Base-by-base conservation (phyloP, 2,888 invertebrate genomes). In the Hydriomena furcata region DNA sequence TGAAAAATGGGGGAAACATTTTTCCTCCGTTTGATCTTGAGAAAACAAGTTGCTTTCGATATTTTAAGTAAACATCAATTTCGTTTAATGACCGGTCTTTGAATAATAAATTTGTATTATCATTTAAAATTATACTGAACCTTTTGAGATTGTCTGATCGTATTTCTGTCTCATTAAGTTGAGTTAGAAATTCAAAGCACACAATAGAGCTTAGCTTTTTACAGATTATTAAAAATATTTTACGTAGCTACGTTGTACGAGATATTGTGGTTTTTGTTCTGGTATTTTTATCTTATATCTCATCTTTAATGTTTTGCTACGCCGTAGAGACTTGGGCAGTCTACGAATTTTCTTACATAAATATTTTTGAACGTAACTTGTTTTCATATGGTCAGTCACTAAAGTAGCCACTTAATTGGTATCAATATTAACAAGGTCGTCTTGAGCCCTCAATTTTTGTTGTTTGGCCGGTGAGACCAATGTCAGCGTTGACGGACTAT, bases 1-100 rank as follows among this genome's bases (percentile, higher is more conserved):
- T 78, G 76, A 79, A 84, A 84, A 83, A 79, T 79, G 74, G 61
- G n/a, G 72, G 76, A 79, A 82, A 79, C 68, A 77, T 80, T 80
- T 81, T 74, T 70, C 46, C 47, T 54, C 65, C 73, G 76, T 83
- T 84, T 80, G 82, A 84, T 83, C 77, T 76, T 59, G 4, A 66
- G 71, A 68, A 78, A 81, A 78, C 73, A 79, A 76, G 69, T 79
- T 74, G 67, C 68, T 65, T 61, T 58, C 73, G 65, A 81, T 75
- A 76, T 78, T 82, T 79, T 76, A 64, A 60, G 71, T 67, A 76
- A 77, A 79, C 73, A 77, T 77, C 73, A 77, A 79, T 80, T 82
- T 74, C 54, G 43, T 65, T 61, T 79, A 79, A 84, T 76, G 75
- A 79, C 61, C 71, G 60, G 71, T 75, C 63, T 56, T 62, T 58